Evolutionary conservation across 2,113 vertebrate species (phyloP).

Genomic region (Probosciger aterrimus): DNA sequence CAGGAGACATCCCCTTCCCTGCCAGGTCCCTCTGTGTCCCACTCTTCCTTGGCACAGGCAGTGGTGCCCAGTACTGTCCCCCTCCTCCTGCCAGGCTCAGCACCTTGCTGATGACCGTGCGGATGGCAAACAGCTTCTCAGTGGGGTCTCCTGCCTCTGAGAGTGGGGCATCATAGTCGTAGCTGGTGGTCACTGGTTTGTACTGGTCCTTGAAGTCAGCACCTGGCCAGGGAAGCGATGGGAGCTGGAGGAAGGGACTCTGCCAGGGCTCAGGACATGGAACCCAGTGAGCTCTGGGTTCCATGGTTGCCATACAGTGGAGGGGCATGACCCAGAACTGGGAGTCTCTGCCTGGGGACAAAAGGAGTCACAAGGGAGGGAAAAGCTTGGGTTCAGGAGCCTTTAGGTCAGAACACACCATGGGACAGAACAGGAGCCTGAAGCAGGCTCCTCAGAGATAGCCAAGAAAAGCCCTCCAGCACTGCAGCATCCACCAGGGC

Average conservation of each 20-base stretch:
- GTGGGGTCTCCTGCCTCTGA: slow-evolving; percentile 94
- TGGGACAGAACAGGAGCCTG: neutral
- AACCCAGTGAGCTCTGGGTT: neutral
- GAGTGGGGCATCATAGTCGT: slow-evolving; percentile 95
- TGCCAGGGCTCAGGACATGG: neutral
- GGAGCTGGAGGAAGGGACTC: neutral
- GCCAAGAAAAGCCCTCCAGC: neutral
- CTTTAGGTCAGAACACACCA: neutral
- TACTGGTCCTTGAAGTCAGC: slow-evolving; percentile 87
- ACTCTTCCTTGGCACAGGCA: neutral
- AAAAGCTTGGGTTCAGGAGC: neutral
- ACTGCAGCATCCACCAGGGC: rapidly evolving
- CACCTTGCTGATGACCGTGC: slow-evolving; percentile 85
- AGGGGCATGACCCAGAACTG: neutral
- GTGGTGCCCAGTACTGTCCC: neutral
- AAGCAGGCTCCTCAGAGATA: neutral
- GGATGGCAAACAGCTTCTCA: slow-evolving; percentile 87
- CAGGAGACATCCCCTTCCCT: neutral
- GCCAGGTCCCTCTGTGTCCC: neutral
- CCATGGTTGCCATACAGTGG: neutral
- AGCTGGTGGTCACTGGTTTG: slow-evolving; percentile 93
- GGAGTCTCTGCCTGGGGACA: neutral
- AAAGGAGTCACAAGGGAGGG: neutral
- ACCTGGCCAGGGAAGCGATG: slow-evolving; percentile 65
- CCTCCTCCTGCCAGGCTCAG: neutral